phyloP scores from a whole-genome alignment of 2,113 vertebrate genomes.

The Neodontobutis hainanensis region DNA sequence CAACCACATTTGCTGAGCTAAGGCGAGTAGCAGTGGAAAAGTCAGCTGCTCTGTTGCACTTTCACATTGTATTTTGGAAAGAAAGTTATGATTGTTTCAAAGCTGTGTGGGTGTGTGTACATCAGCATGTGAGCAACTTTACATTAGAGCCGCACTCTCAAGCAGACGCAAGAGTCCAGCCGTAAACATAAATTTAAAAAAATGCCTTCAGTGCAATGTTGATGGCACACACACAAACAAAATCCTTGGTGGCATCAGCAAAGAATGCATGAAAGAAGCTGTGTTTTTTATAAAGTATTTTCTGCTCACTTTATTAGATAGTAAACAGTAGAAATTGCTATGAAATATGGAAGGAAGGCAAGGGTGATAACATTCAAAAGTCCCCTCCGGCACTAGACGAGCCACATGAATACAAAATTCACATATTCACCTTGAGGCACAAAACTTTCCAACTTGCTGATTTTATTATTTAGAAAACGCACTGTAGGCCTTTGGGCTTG shows the following conservation, averaged over 20 bases:
- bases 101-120: background rate
- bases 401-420: conserved; percentile 1
- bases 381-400: background rate
- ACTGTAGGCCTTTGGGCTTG: background rate
- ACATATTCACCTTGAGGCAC: background rate
- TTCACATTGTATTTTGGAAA: no score
- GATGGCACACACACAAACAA: background rate
- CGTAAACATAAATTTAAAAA: background rate
- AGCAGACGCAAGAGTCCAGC: background rate
- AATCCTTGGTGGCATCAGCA: conserved; percentile 5
- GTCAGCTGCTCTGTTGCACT: no score
- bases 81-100: background rate
- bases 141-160: no score
- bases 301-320: conserved; percentile 3
- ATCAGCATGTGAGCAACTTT: background rate
- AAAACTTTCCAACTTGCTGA: conserved; percentile 2
- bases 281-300: conserved; percentile 4
- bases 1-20: no score
- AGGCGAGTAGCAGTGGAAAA: no score
- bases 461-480: background rate
- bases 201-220: background rate
- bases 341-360: background rate
- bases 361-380: conserved; percentile 20
- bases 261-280: background rate
- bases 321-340: background rate